Evolutionary conservation across 2,113 vertebrate genomes (phyloP).

Genomic region (Lepidothrix coronata): DNA sequence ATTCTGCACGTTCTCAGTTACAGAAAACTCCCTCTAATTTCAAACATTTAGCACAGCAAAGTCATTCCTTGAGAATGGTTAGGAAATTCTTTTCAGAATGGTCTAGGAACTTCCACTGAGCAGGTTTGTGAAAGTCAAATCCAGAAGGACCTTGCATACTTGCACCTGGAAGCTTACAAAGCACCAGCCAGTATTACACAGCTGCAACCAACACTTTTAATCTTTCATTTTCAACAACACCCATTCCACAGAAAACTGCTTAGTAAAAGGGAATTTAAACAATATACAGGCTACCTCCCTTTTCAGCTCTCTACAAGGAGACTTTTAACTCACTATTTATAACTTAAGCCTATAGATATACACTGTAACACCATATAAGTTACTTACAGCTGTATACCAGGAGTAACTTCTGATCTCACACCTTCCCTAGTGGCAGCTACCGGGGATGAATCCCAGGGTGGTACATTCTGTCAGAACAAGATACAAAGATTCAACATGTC

Average conservation of each 20-base stretch:
- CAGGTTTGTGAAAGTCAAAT: not conserved
- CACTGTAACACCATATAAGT: not conserved
- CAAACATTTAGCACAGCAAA: not conserved
- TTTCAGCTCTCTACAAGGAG: not conserved
- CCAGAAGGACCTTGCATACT: not conserved
- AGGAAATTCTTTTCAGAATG: not conserved
- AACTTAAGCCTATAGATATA: not conserved
- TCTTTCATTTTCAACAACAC: not conserved
- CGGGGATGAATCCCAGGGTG: fast-evolving
- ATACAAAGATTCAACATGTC: fast-evolving
- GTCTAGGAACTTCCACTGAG: not conserved
- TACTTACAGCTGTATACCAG: not conserved
- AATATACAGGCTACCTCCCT: not conserved
- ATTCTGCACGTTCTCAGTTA: not conserved
- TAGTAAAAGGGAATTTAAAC: not conserved
- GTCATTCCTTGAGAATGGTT: not conserved
- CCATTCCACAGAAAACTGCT: not conserved
- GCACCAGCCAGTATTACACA: not conserved
- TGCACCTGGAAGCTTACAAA: not conserved
- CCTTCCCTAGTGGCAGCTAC: not conserved
- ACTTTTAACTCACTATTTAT: not conserved
- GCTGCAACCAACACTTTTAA: not conserved
- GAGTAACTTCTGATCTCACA: not conserved
- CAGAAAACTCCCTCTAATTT: not conserved
- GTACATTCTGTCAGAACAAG: not conserved